Conservation (phyloP, 2,113 vertebrate genomes). For the Ochotona princeps region DNA sequence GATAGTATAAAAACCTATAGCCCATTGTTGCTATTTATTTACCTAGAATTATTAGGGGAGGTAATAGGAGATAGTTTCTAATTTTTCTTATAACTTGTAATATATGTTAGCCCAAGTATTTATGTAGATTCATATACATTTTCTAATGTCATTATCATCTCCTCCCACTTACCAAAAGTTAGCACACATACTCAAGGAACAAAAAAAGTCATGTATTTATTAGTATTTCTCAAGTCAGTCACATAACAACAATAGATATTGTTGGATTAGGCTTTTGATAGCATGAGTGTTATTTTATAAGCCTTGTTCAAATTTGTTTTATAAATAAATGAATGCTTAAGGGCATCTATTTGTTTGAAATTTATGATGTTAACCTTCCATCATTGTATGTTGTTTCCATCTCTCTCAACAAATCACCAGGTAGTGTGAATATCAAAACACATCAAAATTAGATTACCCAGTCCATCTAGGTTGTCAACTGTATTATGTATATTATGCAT, state of each 20-base stretch:
- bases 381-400: neutral
- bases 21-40: neutral
- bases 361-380: neutral
- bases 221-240: neutral
- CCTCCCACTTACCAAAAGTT: neutral
- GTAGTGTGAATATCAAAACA: constrained; percentile 14
- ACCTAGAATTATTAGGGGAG: neutral
- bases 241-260: neutral
- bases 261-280: neutral
- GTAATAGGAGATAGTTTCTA: neutral
- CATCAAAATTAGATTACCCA: constrained; percentile 29
- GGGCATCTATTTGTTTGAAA: neutral
- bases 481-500: too few species aligned
- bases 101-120: neutral
- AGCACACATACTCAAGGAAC: neutral
- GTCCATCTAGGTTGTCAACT: too few species aligned
- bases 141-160: neutral
- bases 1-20: neutral
- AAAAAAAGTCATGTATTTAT: neutral
- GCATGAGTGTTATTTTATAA: neutral
- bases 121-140: neutral
- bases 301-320: constrained; percentile 52
- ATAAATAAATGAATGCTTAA: constrained; percentile 48
- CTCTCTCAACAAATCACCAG: neutral
- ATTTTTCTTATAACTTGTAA: neutral